Percentiles rank a stretch among this genome's conserved stretches.
phyloP scores from a whole-genome alignment of 2,113 vertebrate genomes.

The Stegastes partitus region DNA sequence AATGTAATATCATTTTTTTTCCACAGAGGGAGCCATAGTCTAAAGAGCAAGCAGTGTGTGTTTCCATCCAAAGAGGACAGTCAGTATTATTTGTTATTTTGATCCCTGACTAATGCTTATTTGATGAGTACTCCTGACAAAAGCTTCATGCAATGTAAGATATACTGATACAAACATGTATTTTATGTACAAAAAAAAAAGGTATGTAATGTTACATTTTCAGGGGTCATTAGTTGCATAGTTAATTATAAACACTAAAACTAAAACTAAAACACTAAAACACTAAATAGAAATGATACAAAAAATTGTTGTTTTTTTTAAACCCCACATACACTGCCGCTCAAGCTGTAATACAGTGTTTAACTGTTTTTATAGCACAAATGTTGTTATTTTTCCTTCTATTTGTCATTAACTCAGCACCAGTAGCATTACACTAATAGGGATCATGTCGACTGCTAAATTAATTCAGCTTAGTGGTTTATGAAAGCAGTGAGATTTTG shows the following conservation, averaged over 20 bases:
- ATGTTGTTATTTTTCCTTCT: slow-evolving; percentile 14
- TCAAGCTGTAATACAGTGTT: neutral
- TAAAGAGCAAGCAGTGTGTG: neutral
- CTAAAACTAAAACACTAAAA: neutral
- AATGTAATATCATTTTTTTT: slow-evolving; percentile 26
- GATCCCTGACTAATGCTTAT: neutral
- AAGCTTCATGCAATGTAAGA: neutral
- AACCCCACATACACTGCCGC: neutral
- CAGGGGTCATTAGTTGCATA: neutral
- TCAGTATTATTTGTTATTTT: neutral
- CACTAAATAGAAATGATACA: neutral
- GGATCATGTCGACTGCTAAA: slow-evolving; percentile 38
- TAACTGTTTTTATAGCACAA: neutral
- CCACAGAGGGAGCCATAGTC: slow-evolving; percentile 66
- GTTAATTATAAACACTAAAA: neutral
- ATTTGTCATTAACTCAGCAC: slow-evolving; percentile 12
- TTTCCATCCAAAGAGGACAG: neutral
- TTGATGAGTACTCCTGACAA: neutral
- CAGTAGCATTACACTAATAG: slow-evolving; percentile 42
- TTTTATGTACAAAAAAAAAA: too few relatives aligned
- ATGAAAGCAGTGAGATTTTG: slow-evolving; percentile 43
- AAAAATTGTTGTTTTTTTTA: too few relatives aligned
- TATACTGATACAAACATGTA: too few relatives aligned
- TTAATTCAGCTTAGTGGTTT: slow-evolving; percentile 39
- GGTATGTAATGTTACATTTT: too few relatives aligned